phyloP scores from a whole-genome alignment of 2,888 invertebrate species.

The Pachydiplax longipennis region DNA sequence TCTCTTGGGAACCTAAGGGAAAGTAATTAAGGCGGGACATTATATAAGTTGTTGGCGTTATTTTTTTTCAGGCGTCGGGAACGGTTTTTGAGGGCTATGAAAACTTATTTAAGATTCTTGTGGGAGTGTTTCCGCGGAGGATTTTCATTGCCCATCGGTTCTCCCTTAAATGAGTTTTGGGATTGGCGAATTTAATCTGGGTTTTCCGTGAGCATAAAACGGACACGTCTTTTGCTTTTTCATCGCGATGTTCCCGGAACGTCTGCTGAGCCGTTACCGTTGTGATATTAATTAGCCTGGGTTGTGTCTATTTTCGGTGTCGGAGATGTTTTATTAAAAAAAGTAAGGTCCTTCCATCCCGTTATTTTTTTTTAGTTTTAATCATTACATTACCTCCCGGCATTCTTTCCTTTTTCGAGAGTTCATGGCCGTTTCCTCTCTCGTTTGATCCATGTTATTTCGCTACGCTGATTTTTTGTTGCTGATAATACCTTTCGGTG shows the following conservation, averaged over 20 bases:
- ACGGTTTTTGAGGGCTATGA: background rate
- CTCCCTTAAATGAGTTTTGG: background rate
- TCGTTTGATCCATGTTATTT: no score
- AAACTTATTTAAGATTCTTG: background rate
- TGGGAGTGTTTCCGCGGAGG: background rate
- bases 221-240: background rate
- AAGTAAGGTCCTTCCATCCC: no score
- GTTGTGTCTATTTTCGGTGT: no score
- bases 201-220: background rate
- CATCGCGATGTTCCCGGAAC: background rate
- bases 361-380: no score
- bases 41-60: background rate
- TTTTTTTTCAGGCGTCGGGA: background rate
- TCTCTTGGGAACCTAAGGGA: background rate
- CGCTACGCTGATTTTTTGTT: no score
- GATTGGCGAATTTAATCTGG: background rate
- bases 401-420: no score
- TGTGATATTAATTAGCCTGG: no score
- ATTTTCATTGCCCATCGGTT: background rate
- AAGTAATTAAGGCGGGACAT: conserved; percentile 30
- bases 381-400: no score
- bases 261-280: background rate
- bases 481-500: no score
- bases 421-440: no score
- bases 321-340: no score